Conservation (phyloP, 2,888 invertebrate species). For the Eupithecia tripunctaria region DNA sequence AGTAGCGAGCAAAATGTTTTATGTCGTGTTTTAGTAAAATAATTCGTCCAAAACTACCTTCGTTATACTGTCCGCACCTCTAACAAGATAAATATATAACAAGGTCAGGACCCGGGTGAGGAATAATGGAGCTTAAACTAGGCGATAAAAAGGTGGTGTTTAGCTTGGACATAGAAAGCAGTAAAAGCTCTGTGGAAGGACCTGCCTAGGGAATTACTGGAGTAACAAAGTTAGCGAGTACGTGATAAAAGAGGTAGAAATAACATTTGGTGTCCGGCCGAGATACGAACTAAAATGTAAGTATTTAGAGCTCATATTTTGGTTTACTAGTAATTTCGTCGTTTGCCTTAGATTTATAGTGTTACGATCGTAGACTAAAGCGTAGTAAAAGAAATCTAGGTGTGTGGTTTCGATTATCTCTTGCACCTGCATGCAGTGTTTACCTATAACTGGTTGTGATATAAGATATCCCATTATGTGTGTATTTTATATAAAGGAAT, state of each 20-base stretch:
- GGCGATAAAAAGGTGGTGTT: neutral
- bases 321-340: neutral
- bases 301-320: neutral
- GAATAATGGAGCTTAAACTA: neutral
- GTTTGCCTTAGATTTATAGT: neutral
- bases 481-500: no score
- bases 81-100: slow-evolving; percentile 7
- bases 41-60: slow-evolving; percentile 4
- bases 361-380: no score
- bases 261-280: neutral
- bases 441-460: no score
- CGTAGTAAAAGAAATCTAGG: no score
- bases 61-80: slow-evolving; percentile 5
- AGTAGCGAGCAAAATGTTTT: neutral
- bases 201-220: slow-evolving; percentile 1
- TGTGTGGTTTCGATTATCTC: no score
- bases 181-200: slow-evolving; percentile 1
- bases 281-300: neutral
- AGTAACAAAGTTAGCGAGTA: neutral
- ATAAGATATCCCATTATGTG: no score
- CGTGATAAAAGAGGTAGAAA: neutral
- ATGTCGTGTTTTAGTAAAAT: slow-evolving; percentile 1
- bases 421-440: no score
- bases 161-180: neutral
- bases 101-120: neutral